Percentiles rank a stretch among this genome's conserved stretches.
These are phyloP conservation scores for Caenorhabditis wallacei DNA, from an alignment of 2,888 invertebrate species.

Conservation along the genomic window DNA sequence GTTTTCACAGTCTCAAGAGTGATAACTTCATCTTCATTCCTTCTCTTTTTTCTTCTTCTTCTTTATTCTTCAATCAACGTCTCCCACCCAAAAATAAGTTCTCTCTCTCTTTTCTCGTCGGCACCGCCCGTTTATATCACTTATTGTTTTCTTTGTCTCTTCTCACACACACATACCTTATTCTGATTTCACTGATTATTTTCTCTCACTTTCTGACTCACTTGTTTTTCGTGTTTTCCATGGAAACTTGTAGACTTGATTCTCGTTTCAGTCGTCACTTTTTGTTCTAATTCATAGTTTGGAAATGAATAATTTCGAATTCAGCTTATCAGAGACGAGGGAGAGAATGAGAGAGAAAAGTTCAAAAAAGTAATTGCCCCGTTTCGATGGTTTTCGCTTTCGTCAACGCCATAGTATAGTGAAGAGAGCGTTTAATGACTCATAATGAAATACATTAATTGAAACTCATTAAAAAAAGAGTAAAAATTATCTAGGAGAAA, in stretches of 20 bases:
- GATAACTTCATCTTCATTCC: too few species aligned
- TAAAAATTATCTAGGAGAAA: background rate
- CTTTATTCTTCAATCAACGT: background rate
- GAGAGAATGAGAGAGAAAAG: conserved; percentile 16
- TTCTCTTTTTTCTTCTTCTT: conserved; percentile 11
- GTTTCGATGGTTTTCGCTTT: conserved; percentile 7
- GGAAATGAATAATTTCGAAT: conserved; percentile 4
- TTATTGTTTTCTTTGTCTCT: conserved; percentile 55
- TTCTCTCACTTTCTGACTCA: conserved; percentile 7
- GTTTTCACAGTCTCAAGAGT: conserved; percentile 33
- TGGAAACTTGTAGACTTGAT: background rate
- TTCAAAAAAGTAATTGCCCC: conserved; percentile 40
- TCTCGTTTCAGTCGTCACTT: background rate
- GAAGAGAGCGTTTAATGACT: conserved; percentile 18
- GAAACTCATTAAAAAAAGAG: background rate
- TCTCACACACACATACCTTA: conserved; percentile 16
- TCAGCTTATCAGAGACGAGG: conserved; percentile 33
- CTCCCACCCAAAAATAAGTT: background rate
- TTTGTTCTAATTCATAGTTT: conserved; percentile 1
- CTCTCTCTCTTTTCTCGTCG: conserved; percentile 21
- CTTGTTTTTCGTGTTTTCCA: conserved; percentile 3
- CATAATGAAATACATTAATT: background rate
- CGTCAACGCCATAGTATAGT: background rate
- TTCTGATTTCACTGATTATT: conserved; percentile 27
- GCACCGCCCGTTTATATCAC: conserved; percentile 41